Conservation (phyloP, 2,113 vertebrate genomes). For the Rhadina sibilatrix region DNA sequence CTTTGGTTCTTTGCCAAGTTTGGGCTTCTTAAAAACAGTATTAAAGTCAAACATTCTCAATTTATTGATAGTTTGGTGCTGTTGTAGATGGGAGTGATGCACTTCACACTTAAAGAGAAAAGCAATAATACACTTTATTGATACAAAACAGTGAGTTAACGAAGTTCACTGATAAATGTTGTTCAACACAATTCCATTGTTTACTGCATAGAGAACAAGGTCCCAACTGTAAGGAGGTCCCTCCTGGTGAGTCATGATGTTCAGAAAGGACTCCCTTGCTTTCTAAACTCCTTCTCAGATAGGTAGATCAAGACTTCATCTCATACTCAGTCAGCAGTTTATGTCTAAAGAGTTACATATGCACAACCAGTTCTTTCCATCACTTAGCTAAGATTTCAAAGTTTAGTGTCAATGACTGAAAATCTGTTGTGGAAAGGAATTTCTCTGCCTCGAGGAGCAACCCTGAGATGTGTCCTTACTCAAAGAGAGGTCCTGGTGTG, state of each 20-base stretch:
- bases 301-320: background rate
- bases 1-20: background rate
- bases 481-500: background rate
- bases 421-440: background rate
- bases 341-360: background rate
- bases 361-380: background rate
- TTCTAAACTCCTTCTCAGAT: background rate
- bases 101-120: background rate
- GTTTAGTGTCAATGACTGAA: background rate
- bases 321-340: background rate
- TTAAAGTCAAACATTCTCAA: background rate
- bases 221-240: accelerated
- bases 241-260: background rate
- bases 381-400: background rate
- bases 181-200: background rate
- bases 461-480: background rate
- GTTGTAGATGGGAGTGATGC: background rate
- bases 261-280: background rate
- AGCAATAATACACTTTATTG: background rate
- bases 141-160: background rate
- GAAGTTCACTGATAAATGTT: background rate
- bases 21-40: background rate
- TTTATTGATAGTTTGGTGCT: background rate
- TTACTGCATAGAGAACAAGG: background rate
- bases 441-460: accelerated